Evolutionary conservation across 1,140 invertebrate species (phyloP), one percentile per base, ranked within the genome.

Genomic region (Sycophaga agraensis): DNA sequence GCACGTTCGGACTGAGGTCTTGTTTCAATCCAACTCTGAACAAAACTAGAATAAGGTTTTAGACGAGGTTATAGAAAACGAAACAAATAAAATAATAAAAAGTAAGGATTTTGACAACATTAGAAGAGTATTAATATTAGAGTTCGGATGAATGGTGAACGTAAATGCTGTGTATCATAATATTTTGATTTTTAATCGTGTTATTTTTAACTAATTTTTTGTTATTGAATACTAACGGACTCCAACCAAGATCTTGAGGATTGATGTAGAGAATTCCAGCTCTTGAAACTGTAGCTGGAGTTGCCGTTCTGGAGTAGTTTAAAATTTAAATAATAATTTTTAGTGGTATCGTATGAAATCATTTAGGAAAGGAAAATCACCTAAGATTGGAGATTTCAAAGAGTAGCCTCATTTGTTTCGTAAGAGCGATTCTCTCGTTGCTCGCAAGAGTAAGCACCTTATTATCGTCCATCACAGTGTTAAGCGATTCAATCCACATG

Each of bases 401-500:
- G 2, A 98, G 73, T 1, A 98, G 82, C 35, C 95, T 84, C 95
- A 98, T 98, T 0, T 87, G 84, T 34, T 89, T 87, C 0, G 93
- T 97, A 34, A 98, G 75, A 0, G 95, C 92, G 39, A 98, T 97
- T 61, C 96, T 85, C 75, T 98, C 96, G 71, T 98, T 98, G 77
- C 94, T 97, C 4, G 96, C 96, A 67, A 98, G 80, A 6, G 96
- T 98, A 56, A 98, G 82, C 8, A 98, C 87, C 83, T 93, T 93
- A 72, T 94, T 93, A 72, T 94, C 91, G 78, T 94, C 92, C 92
- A 94, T 93, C 0, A 93, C 91, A 0, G 91, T 93, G 73, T 98
- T 98, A 8, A 98, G 80, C 1, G 94, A 97, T 78, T 97, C 95
- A 67, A 98, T 98, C 96, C 95, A 98, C 94, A 97, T 97, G 0